Evolutionary conservation across 2,888 invertebrate species (phyloP).

Genomic region (Griposia aprilina): DNA sequence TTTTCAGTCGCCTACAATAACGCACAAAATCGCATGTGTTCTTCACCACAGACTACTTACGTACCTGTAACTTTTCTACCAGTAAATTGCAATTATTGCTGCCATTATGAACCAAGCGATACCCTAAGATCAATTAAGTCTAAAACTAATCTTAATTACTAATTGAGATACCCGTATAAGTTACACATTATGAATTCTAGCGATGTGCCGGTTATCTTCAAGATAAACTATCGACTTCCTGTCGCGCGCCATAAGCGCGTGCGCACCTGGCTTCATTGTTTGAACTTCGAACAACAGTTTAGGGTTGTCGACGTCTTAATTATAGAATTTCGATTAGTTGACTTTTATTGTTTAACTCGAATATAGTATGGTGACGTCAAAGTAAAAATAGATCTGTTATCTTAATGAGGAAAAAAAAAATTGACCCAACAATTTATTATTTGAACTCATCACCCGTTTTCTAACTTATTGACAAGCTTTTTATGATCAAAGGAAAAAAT

Average conservation of each 20-base stretch:
- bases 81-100: conserved; percentile 34
- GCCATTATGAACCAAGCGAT: conserved; percentile 35
- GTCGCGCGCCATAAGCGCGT: conserved; percentile 67
- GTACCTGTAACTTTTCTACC: too few species aligned
- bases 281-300: conserved; percentile 62
- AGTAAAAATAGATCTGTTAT: background rate
- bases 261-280: conserved; percentile 77
- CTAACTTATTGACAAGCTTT: background rate
- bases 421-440: background rate
- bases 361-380: conserved; percentile 44
- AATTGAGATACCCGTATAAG: conserved; percentile 66
- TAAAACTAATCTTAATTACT: conserved; percentile 62
- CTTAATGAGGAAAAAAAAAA: background rate
- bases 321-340: conserved; percentile 33
- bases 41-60: background rate
- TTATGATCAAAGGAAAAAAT: background rate
- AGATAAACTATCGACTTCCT: conserved; percentile 69
- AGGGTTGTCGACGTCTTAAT: conserved; percentile 65
- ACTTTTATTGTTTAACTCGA: conserved; percentile 36
- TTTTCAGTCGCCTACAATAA: background rate
- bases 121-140: conserved; percentile 42
- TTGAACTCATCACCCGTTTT: background rate
- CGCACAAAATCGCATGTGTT: background rate
- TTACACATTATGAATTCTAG: conserved; percentile 72
- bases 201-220: conserved; percentile 72